Evolutionary conservation across 92 coral and sea anemone species (phyloP).

Genomic region (Palythoa heliodiscus): DNA sequence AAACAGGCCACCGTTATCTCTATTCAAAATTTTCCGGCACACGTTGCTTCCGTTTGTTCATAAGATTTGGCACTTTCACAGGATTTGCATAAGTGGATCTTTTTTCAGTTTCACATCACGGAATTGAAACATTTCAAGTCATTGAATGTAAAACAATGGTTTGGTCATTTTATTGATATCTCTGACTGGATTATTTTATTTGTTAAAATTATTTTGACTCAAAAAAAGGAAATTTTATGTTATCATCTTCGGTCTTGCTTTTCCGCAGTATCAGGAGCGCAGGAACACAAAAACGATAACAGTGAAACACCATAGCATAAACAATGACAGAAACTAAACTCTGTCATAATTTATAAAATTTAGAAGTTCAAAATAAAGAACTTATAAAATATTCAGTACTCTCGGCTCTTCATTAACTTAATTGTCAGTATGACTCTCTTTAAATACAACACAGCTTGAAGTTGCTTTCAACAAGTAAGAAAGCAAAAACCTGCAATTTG

Average conservation of each 20-base stretch:
- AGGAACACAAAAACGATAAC: not conserved
- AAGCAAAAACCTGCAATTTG: slow-evolving; percentile 1
- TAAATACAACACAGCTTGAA: slow-evolving; percentile 41
- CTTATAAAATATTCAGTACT: slow-evolving; percentile 37
- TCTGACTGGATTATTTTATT: not conserved
- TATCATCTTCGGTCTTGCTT: not conserved
- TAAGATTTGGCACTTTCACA: slow-evolving; percentile 11
- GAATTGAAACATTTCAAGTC: not conserved
- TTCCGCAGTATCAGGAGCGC: not conserved
- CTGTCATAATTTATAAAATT: slow-evolving; percentile 10
- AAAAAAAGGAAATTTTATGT: not conserved
- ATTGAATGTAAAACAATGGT: not conserved
- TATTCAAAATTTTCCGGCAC: slow-evolving; percentile 24
- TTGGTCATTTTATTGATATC: not conserved
- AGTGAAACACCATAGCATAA: not conserved
- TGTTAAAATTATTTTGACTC: not conserved
- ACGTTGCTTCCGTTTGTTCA: slow-evolving; percentile 21
- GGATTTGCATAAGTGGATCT: slow-evolving; percentile 30
- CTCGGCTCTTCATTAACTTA: slow-evolving; percentile 38
- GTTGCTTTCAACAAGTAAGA: not conserved
- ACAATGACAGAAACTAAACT: not conserved
- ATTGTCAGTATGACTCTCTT: slow-evolving; percentile 1
- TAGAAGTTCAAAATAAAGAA: not conserved
- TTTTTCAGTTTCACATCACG: slow-evolving; percentile 10
- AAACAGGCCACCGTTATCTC: slow-evolving; percentile 41